Evolutionary conservation across 2,797 vertebrate genomes (phyloP), one percentile per base, ranked within the genome.

Genomic region (Xenopus petersii): DNA sequence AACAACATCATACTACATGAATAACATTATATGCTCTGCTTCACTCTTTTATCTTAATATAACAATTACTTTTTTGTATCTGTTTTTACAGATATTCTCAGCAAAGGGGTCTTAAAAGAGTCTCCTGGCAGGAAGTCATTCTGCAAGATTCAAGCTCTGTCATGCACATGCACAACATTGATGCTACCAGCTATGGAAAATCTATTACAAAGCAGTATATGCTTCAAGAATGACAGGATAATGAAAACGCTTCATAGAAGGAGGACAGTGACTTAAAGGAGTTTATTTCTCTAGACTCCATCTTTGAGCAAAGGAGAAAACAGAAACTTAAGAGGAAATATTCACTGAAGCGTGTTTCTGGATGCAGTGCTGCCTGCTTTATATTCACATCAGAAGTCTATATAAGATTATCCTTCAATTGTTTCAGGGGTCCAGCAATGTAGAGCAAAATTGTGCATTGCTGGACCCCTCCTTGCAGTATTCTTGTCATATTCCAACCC

Each of bases 381-480:
- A 68, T 56, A 56, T 56, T 68, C 49, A 17, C 33, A 42, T 42
- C 36, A 42, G 33, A 36, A 33, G 13, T 33, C 60, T 62, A 12
- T 36, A 54, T 12, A 42, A 51, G 15, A 12, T 51, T 51, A 15
- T 42, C 49, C 49, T 12, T 51, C 15, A 15, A 15, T 17, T 49
- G 13, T 70, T 16, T 60, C 6, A 24, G 76, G 76, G 76, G 76
- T 79, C 71, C 76, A 74, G 76, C 76, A 74, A 74, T 70, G 76
- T 66, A 54, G 9, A 64, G 6, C 2, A 60, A 4, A 64, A 26
- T 7, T 36, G 11, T 51, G 61, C 66, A 65, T 73, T 79, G 76
- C 76, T 79, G 76, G 76, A 70, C 76, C 76, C 73, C 76, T 2
- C 16, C 13, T 56, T 17, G 0, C 15, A 16, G 17, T 17, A 51